Percentiles rank a stretch among this genome's conserved stretches.
Evolutionary conservation across 2,888 invertebrate species (phyloP).

Genomic region (Ephialtes manifestator): DNA sequence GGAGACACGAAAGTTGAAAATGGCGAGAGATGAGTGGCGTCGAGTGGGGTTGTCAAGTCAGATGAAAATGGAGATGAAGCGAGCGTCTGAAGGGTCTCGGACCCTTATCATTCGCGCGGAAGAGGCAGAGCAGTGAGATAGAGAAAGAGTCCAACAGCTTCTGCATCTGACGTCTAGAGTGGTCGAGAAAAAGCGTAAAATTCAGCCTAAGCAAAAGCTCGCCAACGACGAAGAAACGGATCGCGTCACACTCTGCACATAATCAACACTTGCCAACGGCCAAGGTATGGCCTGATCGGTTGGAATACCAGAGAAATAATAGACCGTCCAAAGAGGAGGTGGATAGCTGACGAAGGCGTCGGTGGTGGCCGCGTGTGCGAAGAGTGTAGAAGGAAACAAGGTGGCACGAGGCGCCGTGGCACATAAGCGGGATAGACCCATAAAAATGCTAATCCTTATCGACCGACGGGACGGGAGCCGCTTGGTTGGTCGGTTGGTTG

Average conservation of each 20-base stretch:
- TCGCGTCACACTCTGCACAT: constrained; percentile 51
- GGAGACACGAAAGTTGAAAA: constrained; percentile 43
- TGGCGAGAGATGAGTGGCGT: constrained; percentile 37
- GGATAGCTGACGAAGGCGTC: constrained; percentile 62
- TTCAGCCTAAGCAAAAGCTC: constrained; percentile 26
- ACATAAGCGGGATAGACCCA: constrained; percentile 86
- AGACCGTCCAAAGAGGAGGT: constrained; percentile 43
- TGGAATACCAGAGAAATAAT: constrained; percentile 56
- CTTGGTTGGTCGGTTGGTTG: constrained; percentile 66
- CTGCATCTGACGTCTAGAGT: constrained; percentile 64
- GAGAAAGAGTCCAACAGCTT: constrained; percentile 21
- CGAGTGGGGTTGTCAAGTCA: constrained; percentile 58
- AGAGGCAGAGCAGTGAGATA: constrained; percentile 41
- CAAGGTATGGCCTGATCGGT: constrained; percentile 52
- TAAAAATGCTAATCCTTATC: constrained; percentile 86
- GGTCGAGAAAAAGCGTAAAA: constrained; percentile 60
- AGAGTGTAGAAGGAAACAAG: constrained; percentile 82
- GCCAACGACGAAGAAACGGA: constrained; percentile 34
- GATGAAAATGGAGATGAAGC: constrained; percentile 86
- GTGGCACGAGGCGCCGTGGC: constrained; percentile 82
- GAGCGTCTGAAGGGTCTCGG: constrained; percentile 70
- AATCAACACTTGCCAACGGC: constrained; percentile 58
- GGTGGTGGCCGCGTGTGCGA: constrained; percentile 76
- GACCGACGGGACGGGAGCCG: constrained; percentile 80
- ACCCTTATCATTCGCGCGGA: constrained; percentile 70